Evolutionary conservation across 2,113 vertebrate species (phyloP).

Genomic region (Barnardius zonarius): DNA sequence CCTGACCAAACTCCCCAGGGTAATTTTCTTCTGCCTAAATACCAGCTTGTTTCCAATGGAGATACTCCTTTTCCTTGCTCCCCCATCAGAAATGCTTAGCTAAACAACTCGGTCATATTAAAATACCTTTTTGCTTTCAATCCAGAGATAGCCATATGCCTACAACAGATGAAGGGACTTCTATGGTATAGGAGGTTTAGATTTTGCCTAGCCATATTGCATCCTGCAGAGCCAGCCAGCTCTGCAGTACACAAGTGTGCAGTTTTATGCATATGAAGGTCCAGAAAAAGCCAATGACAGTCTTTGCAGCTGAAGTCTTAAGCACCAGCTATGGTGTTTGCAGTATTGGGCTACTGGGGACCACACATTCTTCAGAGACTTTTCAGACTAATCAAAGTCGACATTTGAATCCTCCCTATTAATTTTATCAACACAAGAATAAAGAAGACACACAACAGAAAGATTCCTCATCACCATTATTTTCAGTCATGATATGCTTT

Average conservation of each 20-base stretch:
- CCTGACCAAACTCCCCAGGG: neutral
- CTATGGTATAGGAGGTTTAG: neutral
- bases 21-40: neutral
- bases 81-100: neutral
- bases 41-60: neutral
- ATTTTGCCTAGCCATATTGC: neutral
- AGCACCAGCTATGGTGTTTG: neutral
- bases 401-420: neutral
- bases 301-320: neutral
- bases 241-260: neutral
- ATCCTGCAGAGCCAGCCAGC: neutral
- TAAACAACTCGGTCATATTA: neutral
- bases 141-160: neutral
- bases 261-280: neutral
- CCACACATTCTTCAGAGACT: neutral
- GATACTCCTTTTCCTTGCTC: neutral
- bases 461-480: neutral
- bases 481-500: neutral
- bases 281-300: neutral
- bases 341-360: neutral
- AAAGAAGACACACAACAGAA: neutral
- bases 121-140: neutral
- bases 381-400: neutral
- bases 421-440: neutral
- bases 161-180: neutral